These are phyloP conservation scores for Alfaro cultratus DNA, from an alignment of 2,797 vertebrate genomes.

Conservation along the genomic window DNA sequence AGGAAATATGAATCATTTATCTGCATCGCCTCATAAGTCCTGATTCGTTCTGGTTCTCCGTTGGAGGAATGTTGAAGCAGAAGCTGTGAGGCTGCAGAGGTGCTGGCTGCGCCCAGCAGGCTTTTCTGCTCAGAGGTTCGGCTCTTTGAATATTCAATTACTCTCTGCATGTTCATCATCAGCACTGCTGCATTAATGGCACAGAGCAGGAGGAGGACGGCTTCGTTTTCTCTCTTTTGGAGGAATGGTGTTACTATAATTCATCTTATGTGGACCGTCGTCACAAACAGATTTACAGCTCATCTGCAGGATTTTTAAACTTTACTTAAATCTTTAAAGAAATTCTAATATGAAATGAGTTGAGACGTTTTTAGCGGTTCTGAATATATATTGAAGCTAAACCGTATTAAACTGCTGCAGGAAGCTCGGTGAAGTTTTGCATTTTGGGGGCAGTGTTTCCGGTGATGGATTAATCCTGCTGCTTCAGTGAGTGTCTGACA, in stretches of 20 bases:
- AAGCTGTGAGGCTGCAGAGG: slow-evolving; percentile 10
- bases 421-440: not conserved
- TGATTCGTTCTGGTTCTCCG: slow-evolving; percentile 3
- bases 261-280: not conserved
- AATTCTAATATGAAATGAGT: not conserved
- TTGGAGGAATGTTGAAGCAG: slow-evolving; percentile 1
- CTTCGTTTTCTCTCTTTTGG: not conserved
- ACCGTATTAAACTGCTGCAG: not conserved
- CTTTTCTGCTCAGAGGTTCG: slow-evolving; percentile 1
- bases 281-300: not conserved
- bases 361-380: not conserved
- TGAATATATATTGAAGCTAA: not conserved
- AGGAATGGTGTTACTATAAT: not conserved
- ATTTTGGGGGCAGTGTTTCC: not conserved
- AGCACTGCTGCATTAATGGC: slow-evolving; percentile 3
- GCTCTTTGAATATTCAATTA: slow-evolving; percentile 13
- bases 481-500: slow-evolving; percentile 1
- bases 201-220: not conserved
- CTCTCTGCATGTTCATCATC: slow-evolving; percentile 15
- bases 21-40: not conserved
- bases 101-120: not conserved
- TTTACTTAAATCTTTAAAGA: not conserved
- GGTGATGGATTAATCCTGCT: slow-evolving; percentile 2
- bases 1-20: not conserved
- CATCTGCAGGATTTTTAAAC: not conserved